These are phyloP conservation scores for Diadromus collaris DNA, from an alignment of 2,888 invertebrate genomes.

Conservation along the genomic window DNA sequence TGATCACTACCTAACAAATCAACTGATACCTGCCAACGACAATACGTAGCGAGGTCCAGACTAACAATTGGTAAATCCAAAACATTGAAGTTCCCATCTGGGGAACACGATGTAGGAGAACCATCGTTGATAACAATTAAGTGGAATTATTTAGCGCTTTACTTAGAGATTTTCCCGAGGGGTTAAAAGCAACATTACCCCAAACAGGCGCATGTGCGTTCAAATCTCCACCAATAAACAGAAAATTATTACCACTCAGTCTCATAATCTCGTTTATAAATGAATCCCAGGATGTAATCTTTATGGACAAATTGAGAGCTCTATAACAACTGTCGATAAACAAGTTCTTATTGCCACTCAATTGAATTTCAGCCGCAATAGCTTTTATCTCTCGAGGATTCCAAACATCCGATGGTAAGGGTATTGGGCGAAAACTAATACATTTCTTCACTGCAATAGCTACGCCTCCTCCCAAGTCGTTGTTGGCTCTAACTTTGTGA, in stretches of 20 bases:
- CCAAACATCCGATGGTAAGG: not conserved
- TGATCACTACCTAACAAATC: too few species aligned
- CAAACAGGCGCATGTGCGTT: not conserved
- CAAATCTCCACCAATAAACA: too few species aligned
- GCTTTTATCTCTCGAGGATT: constrained; percentile 5
- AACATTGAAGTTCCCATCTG: not conserved
- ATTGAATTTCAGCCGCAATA: constrained; percentile 5
- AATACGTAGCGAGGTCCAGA: not conserved
- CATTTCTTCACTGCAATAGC: not conserved
- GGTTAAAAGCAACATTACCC: not conserved
- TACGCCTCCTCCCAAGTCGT: not conserved
- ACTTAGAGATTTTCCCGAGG: not conserved
- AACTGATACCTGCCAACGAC: not conserved
- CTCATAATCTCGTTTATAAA: not conserved
- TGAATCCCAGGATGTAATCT: not conserved
- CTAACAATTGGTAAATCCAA: not conserved
- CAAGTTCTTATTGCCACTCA: not conserved
- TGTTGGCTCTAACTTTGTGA: not conserved
- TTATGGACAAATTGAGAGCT: not conserved
- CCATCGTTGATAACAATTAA: not conserved
- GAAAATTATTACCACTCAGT: not conserved
- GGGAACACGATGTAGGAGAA: not conserved
- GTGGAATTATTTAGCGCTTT: not conserved
- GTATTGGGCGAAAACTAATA: not conserved
- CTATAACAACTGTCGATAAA: constrained; percentile 2